phyloP scores from a whole-genome alignment of 2,797 vertebrate genomes.

The Bothrops alternatus region DNA sequence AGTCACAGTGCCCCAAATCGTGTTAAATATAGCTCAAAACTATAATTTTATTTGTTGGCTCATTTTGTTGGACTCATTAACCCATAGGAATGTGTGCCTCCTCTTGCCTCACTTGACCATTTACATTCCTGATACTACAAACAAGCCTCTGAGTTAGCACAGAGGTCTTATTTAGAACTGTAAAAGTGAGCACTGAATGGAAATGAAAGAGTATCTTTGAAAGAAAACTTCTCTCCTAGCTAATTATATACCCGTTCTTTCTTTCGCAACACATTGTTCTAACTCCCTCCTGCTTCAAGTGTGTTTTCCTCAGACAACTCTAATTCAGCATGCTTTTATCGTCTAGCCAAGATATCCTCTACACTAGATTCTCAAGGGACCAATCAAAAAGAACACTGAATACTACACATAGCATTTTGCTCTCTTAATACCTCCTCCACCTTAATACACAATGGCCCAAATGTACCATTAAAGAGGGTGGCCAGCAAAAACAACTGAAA shows the following conservation, averaged over 20 bases:
- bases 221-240: constrained; percentile 72
- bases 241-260: constrained; percentile 75
- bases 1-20: neutral
- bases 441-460: constrained; percentile 38
- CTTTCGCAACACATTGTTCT: constrained; percentile 54
- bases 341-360: constrained; percentile 59
- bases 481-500: constrained; percentile 54
- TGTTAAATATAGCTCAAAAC: neutral
- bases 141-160: constrained; percentile 37
- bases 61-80: neutral
- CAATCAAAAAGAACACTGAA: constrained; percentile 61
- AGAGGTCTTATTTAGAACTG: constrained; percentile 40
- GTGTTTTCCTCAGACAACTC: constrained; percentile 39
- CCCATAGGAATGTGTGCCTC: neutral
- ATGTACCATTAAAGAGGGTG: constrained; percentile 44
- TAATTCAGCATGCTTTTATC: constrained; percentile 50
- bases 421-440: constrained; percentile 45
- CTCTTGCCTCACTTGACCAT: neutral
- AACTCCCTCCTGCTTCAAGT: constrained; percentile 36
- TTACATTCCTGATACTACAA: neutral
- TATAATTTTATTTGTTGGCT: neutral
- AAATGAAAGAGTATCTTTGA: constrained; percentile 65
- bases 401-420: constrained; percentile 15
- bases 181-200: neutral
- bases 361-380: constrained; percentile 62